Percentiles rank a stretch among this genome's conserved stretches.
Conservation (phyloP, 1,140 invertebrate genomes). For the Drosophila carrolli region DNA sequence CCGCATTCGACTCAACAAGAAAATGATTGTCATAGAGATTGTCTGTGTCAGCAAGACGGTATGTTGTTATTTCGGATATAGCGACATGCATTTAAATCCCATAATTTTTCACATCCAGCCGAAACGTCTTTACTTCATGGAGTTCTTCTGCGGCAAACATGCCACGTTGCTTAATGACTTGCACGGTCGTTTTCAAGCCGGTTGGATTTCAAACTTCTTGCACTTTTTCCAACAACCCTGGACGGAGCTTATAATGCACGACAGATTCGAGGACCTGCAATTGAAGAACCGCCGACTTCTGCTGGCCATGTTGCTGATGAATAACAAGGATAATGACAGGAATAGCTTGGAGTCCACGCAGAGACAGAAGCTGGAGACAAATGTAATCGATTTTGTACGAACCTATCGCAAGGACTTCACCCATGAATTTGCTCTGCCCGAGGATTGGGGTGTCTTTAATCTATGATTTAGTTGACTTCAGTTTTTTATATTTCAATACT, state of each 20-base stretch:
- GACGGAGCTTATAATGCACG: conserved; percentile 68
- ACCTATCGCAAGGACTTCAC: conserved; percentile 52
- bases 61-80: neutral
- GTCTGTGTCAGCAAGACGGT: conserved; percentile 48
- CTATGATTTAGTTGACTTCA: neutral
- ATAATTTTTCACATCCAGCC: no score
- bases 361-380: conserved; percentile 37
- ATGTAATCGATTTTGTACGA: conserved; percentile 58
- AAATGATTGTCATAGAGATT: conserved; percentile 45
- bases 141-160: conserved; percentile 61
- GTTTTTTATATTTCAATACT: neutral
- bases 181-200: conserved; percentile 24
- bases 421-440: conserved; percentile 57
- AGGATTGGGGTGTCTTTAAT: conserved; percentile 32
- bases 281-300: conserved; percentile 30
- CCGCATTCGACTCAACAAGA: conserved; percentile 34
- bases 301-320: conserved; percentile 39
- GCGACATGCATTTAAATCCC: no score
- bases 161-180: conserved; percentile 55
- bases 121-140: conserved; percentile 41
- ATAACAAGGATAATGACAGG: neutral
- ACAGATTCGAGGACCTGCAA: conserved; percentile 57
- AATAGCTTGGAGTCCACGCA: conserved; percentile 7
- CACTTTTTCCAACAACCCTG: conserved; percentile 54
- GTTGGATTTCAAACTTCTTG: conserved; percentile 48